Evolutionary conservation across 2,113 vertebrate genomes (phyloP), one percentile per base, ranked within the genome.

Genomic region (Pica pica): DNA sequence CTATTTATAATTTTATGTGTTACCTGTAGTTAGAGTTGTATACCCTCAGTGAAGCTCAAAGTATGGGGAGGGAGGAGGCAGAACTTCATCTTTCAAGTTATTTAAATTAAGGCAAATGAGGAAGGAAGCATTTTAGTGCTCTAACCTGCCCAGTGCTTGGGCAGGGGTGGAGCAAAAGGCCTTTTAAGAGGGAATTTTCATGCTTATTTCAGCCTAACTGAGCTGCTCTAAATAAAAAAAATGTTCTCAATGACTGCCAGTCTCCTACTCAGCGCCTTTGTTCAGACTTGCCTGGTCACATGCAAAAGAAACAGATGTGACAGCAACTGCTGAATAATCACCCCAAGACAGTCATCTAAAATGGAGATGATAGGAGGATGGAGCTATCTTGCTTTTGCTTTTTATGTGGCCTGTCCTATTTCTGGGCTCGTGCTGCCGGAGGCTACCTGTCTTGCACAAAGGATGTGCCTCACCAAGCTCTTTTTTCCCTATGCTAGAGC

Each of bases 271-370:
- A 7, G 49, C 1, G 60, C 61, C 50, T 93, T 84, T 70, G 60
- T 83, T 82, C 39, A 56, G 57, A 21, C 37, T 84, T 75, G 69
- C 65, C 35, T 76, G 41, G 89, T 91, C 80, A 71, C 65, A 7
- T 60, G 81, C 19, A 4, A 15, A 89, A 89, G 53, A 91, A 83
- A 42, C 65, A 94, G 77, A 93, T 89, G 84, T 76, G 61, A 82
- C 67, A 87, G 83, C 77, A 94, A 60, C 87, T 89, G 77, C 83
- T 95, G 91, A 95, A 63, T 93, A 96, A 94, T 90, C 63, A 53
- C 85, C 20, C 61, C 41, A 42, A 65, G 49, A 79, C 49, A 53
- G 49, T 35, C 5, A 27, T 88, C 61, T 85, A 31, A 92, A 73
- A 69, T 39, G n/a, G 79, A 76, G 75, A 35, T 73, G 15, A 41